Base-by-base conservation (phyloP, 1,140 invertebrate species). In the Drosophila sechellia region DNA sequence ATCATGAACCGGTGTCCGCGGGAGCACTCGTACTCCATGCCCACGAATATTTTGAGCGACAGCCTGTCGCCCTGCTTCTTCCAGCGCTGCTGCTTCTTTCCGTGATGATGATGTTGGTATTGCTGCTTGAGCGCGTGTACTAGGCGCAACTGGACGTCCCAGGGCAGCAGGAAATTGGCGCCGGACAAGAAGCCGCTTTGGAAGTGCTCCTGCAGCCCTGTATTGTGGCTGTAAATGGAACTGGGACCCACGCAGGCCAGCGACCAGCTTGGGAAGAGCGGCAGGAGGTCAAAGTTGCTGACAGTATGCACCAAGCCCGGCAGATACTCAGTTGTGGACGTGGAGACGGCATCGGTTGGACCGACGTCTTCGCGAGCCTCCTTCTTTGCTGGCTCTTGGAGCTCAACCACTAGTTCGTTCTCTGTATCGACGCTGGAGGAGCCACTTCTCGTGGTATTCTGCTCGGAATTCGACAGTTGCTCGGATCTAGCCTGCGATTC, bases 11-110 rank as follows among this genome's bases (percentile, higher is more conserved):
- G 93, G 92, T 99, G 98, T 2, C 98, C 98, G 43, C 97, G 92
- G 0, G 97, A 96, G 93, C 99, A 99, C 93, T 99, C 98, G 91
- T 99, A 99, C 90, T 99, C 98, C 76, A 98, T 95, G 1, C 98
- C 98, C 66, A 99, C 95, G 91, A 98, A 99, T 66, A 99, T 96
- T 93, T 99, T 98, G 1, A 98, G 96, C 10, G 96, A 96, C 83
- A 98, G 95, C 79, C 91, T 75, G 66, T 92, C 81, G 17, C 89
- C 92, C 11, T 91, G 90, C 56, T 91, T 92, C 5, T 90, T 79
- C 69, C 77, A 85, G 12, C 92, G 77, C 34, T 79, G 77, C 20
- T 83, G 40, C 39, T 89, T 89, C 39, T 89, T 79, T 12, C 69
- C 66, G 17, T 60, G 42, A 39, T 68, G 61, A n/a, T 42, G 53